Conservation (phyloP, 2,888 invertebrate species). For the Nephrotoma guestfalica region DNA sequence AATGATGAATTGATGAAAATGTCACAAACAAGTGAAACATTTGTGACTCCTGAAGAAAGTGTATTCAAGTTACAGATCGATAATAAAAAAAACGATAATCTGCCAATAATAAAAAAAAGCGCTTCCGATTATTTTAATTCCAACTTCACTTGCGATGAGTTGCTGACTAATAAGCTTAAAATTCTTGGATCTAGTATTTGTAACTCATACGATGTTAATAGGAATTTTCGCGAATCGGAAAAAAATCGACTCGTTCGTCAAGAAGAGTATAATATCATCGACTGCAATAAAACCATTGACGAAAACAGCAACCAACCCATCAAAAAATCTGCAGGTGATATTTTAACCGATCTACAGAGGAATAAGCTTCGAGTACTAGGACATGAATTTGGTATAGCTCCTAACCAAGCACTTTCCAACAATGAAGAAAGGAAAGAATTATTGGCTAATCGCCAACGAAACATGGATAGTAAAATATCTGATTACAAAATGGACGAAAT, state of each 20-base stretch:
- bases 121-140: conserved; percentile 23
- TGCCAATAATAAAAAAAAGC: conserved; percentile 14
- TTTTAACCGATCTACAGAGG: conserved; percentile 40
- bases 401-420: not conserved
- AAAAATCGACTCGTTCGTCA: conserved; percentile 20
- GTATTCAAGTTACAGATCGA: not conserved
- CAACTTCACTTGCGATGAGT: conserved; percentile 17
- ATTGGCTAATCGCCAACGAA: conserved; percentile 1
- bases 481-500: not conserved
- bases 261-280: not conserved
- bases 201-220: not conserved
- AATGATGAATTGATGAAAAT: not conserved
- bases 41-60: not conserved
- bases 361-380: conserved; percentile 46
- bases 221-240: conserved; percentile 12
- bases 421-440: conserved; percentile 7
- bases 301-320: not conserved
- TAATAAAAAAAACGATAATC: not conserved
- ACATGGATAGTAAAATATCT: not conserved
- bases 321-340: not conserved
- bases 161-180: conserved; percentile 20
- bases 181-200: conserved; percentile 14
- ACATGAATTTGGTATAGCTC: conserved; percentile 39
- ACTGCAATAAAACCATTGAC: not conserved
- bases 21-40: not conserved